Percentiles rank a stretch among this genome's conserved stretches.
phyloP scores from a whole-genome alignment of 2,113 vertebrate genomes.

The Otolemur garnettii region DNA sequence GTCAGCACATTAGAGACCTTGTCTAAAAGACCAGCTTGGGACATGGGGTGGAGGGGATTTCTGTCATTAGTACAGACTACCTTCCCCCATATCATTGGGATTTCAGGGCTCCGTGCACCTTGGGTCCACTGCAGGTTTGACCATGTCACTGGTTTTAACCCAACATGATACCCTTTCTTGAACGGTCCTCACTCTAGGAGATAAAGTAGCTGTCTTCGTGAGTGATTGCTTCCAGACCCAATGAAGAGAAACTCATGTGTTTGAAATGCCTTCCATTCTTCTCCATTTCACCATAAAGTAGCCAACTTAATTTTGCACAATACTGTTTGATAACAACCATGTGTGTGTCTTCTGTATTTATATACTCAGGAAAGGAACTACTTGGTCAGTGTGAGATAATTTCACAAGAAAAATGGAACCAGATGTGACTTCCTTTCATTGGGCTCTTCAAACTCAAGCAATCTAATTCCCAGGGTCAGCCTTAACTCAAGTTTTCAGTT shows the following conservation, averaged over 20 bases:
- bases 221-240: slow-evolving; percentile 84
- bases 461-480: slow-evolving; percentile 83
- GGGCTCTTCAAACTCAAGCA: slow-evolving; percentile 76
- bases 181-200: slow-evolving; percentile 84
- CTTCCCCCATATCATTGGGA: not conserved
- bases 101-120: not conserved
- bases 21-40: slow-evolving; percentile 37
- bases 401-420: slow-evolving; percentile 88
- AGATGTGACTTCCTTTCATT: slow-evolving; percentile 88
- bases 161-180: slow-evolving; percentile 80
- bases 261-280: slow-evolving; percentile 88
- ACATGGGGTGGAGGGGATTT: not conserved
- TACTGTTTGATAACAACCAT: slow-evolving; percentile 91
- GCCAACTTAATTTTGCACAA: slow-evolving; percentile 91
- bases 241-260: slow-evolving; percentile 83
- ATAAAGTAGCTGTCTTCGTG: slow-evolving; percentile 88
- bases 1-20: slow-evolving; percentile 57
- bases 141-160: slow-evolving; percentile 77
- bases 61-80: not conserved
- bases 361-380: slow-evolving; percentile 89
- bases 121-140: not conserved
- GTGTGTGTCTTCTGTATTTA: slow-evolving; percentile 89
- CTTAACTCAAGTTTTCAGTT: slow-evolving; percentile 82
- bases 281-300: slow-evolving; percentile 89
- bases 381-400: slow-evolving; percentile 91